Evolutionary conservation across 1,140 invertebrate species (phyloP), one percentile per base, ranked within the genome.

Genomic region (Leptopilina clavipes): DNA sequence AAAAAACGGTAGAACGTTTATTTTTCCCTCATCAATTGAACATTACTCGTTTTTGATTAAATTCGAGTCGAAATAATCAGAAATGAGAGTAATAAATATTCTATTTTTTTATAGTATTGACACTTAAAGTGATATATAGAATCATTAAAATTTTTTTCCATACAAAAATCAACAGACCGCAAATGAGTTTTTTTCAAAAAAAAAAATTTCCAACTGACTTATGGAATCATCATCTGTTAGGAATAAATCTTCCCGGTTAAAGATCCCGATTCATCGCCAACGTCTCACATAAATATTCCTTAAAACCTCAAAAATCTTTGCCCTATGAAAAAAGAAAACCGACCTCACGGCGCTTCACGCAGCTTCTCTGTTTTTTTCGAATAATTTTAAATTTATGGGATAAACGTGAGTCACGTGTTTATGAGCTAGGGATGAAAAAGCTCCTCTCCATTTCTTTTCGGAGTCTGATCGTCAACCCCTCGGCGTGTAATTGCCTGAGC

Each of bases 401-500:
- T 17, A 19, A 52, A 37, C 54, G 40, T 74, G 72, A 73, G 45
- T 73, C 71, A 73, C 71, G 37, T 74, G 25, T 74, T 74, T 74
- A 22, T 65, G n/a, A 19, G 19, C 17, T 40, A 14, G 59, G 25
- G 22, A 65, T 22, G 56, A 10, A 25, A 37, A 8, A 65, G 22
- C 3, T 12, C 11, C 3, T 25, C 2, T 14, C 25, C 12, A 11
- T 31, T 19, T 14, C 12, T 22, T 31, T 65, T 19, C 22, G 11
- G 6, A 59, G 18, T 59, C 22, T 59, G 59, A n/a, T 37, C 37
- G 7, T 31, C 59, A 31, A 65, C 22, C 59, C 59, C 59, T 65
- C 22, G n/a, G n/a, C n/a, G n/a, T n/a, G 12, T 65, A 65, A 65
- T 65, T 65, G 19, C 56, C 19, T 19, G 22, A 59, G 9, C 22